Evolutionary conservation across 2,113 vertebrate species (phyloP), one percentile per base, ranked within the genome.

Genomic region (Aegithalos caudatus): DNA sequence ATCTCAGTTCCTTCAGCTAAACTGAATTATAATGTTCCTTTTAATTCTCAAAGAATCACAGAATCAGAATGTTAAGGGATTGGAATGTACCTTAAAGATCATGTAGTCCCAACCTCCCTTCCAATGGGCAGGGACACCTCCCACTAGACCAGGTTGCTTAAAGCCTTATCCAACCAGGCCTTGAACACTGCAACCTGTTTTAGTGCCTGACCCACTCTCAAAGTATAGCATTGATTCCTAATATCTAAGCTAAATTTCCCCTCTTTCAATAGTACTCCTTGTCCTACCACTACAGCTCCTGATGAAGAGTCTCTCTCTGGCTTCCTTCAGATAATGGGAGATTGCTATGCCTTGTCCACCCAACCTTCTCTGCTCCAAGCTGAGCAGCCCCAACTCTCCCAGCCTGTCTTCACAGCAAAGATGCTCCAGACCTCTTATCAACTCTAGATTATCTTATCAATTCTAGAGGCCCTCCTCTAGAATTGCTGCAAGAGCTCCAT

Each of bases 1-100:
- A 93, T 71, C 64, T 64, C 38, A 92, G 37, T 70, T 81, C 31
- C 35, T 93, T 73, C 80, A 78, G 29, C 20, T 90, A 81, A 77
- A 47, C 31, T 24, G 57, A 76, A 82, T 67, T 51, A 71, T 76
- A 72, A 80, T 13, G 16, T 23, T 81, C 23, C 7, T 77, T 57
- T 51, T 72, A 60, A 62, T 51, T 61, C 61, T 56, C 42, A 80
- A 45, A 90, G 13, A 60, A 58, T n/a, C 51, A 60, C 16, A 60
- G 51, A 58, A 37, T 57, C 58, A 44, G 51, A 40, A 69, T 31
- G 7, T 33, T 35, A 47, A 53, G 12, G 25, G n/a, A 45, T 31
- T 89, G 18, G 40, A 69, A 82, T 48, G 6, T 29, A 61, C 21
- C 8, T 48, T 40, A 16, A 61, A 77, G 56, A 54, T 27, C 18